Conservation (phyloP, 2,113 vertebrate species). For the Probosciger aterrimus region DNA sequence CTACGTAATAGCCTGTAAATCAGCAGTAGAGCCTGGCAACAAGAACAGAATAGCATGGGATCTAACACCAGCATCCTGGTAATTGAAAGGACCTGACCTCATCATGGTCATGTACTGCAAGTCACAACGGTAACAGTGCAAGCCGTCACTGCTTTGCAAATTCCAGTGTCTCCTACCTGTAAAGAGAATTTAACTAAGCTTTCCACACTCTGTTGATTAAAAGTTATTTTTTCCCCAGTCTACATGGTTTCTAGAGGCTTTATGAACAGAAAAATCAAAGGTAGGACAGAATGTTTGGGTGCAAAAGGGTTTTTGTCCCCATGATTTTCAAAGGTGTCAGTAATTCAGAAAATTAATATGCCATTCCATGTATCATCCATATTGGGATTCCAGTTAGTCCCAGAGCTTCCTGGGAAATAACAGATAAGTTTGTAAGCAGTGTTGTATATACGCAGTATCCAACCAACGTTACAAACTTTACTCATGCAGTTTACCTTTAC, state of each 20-base stretch:
- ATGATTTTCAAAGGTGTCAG: not conserved
- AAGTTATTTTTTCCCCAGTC: not conserved
- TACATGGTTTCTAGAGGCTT: not conserved
- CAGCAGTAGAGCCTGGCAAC: not conserved
- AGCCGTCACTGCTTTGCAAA: not conserved
- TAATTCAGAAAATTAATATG: not conserved
- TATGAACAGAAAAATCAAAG: not conserved
- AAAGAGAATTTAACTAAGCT: not conserved
- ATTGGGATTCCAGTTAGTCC: not conserved
- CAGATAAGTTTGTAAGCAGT: not conserved
- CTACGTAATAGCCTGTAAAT: not conserved
- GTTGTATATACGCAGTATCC: not conserved
- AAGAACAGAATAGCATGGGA: not conserved
- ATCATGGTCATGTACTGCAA: not conserved
- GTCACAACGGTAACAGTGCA: not conserved
- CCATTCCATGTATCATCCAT: not conserved
- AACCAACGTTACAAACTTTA: not conserved
- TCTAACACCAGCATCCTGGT: not conserved
- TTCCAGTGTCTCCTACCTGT: not conserved
- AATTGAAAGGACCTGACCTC: not conserved
- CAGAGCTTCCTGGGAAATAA: not conserved
- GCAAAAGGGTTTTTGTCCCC: not conserved
- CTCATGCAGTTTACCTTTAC: not conserved
- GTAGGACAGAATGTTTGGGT: not conserved
- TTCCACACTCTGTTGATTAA: not conserved